These are phyloP conservation scores for Pomacea maculata DNA, from an alignment of 1,140 invertebrate species.

Conservation along the genomic window DNA sequence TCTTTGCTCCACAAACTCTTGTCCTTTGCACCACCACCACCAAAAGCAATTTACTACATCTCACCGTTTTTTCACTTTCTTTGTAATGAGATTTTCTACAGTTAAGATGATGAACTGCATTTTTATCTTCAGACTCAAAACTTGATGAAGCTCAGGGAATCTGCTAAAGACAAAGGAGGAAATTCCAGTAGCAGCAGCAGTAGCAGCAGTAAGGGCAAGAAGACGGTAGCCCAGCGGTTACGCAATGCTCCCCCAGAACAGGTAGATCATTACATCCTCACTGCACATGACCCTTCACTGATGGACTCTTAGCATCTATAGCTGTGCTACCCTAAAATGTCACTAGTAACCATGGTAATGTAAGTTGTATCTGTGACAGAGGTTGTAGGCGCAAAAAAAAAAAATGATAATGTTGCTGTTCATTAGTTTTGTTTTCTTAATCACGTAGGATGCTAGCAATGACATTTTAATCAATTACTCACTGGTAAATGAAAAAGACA, in stretches of 20 bases:
- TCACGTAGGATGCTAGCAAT: too few relatives aligned
- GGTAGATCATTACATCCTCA: constrained; percentile 37
- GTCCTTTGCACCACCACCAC: not conserved
- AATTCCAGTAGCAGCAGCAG: not conserved
- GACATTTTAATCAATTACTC: too few relatives aligned
- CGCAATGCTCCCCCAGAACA: constrained; percentile 36
- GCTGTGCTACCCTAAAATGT: not conserved
- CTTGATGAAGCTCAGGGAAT: constrained; percentile 47
- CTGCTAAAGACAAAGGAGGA: constrained; percentile 29
- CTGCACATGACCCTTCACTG: constrained; percentile 31
- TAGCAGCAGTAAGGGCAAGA: constrained; percentile 20
- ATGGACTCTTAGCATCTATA: constrained; percentile 21
- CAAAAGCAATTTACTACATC: not conserved
- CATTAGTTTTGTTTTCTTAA: too few relatives aligned
- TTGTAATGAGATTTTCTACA: not conserved
- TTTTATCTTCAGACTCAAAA: constrained; percentile 41
- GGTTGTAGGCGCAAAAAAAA: too few relatives aligned
- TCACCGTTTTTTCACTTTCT: not conserved
- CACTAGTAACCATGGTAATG: too few relatives aligned
- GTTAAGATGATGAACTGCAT: constrained; percentile 9
- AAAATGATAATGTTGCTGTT: too few relatives aligned
- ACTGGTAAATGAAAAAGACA: too few relatives aligned
- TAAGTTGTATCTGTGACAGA: too few relatives aligned
- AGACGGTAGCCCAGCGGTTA: constrained; percentile 30
- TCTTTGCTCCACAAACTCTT: not conserved